Percentiles rank a stretch among this genome's conserved stretches.
These are phyloP conservation scores for Cacoxenus indagator DNA, from an alignment of 2,888 invertebrate species.

Conservation along the genomic window DNA sequence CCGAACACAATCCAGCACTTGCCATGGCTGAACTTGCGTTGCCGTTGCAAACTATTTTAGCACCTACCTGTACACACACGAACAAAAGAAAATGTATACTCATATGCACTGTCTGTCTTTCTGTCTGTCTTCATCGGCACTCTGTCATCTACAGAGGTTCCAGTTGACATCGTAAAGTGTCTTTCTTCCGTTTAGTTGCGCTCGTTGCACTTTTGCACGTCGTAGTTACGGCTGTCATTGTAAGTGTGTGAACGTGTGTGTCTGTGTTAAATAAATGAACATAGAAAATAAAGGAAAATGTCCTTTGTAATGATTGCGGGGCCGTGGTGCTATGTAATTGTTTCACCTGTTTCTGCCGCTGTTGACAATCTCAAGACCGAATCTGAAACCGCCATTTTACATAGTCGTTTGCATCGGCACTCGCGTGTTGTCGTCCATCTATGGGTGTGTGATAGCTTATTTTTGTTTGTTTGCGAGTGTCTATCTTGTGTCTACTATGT, in stretches of 20 bases:
- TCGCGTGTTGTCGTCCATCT: background rate
- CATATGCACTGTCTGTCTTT: background rate
- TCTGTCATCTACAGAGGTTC: background rate
- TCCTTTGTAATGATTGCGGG: slow-evolving; percentile 37
- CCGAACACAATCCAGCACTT: slow-evolving; percentile 21
- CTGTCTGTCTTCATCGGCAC: background rate
- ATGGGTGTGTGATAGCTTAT: background rate
- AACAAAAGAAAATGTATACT: background rate
- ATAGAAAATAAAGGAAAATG: background rate
- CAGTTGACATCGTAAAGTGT: slow-evolving; percentile 4
- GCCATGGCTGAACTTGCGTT: background rate
- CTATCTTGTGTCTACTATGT: background rate
- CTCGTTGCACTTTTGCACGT: slow-evolving; percentile 10
- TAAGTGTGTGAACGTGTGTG: background rate
- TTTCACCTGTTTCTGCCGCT: background rate
- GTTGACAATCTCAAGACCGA: slow-evolving; percentile 3
- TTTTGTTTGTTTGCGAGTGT: background rate
- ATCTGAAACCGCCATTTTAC: slow-evolving; percentile 18
- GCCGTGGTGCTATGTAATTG: background rate
- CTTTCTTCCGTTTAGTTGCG: background rate
- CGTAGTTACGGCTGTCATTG: background rate
- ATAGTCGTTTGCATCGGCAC: background rate
- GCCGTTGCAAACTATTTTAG: background rate
- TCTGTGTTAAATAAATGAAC: background rate
- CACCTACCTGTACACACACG: background rate